phyloP scores from a whole-genome alignment of 2,888 invertebrate genomes.

The Hartigia nigra region DNA sequence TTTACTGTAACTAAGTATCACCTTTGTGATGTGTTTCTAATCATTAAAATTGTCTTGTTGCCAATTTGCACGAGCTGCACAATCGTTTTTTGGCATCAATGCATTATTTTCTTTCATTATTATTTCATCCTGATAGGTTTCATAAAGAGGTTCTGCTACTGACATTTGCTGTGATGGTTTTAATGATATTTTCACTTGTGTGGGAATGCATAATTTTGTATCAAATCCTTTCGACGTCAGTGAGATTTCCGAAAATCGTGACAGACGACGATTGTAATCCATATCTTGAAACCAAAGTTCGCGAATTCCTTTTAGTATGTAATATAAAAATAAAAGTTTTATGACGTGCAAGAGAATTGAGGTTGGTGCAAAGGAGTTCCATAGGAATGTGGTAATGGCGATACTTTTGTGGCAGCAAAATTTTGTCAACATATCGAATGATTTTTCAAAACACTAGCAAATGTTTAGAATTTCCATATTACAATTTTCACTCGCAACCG shows the following conservation, averaged over 20 bases:
- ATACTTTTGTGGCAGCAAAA: conserved; percentile 13
- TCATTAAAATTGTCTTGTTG: not conserved
- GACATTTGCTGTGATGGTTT: not conserved
- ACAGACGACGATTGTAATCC: conserved; percentile 9
- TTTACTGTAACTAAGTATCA: not conserved
- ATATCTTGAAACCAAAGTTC: conserved; percentile 46
- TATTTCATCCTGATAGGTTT: not conserved
- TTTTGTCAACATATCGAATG: conserved; percentile 30
- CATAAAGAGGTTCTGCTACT: not conserved
- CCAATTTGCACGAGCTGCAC: not conserved
- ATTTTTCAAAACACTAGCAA: not conserved
- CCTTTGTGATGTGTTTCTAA: not conserved
- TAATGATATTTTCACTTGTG: not conserved
- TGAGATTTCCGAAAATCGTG: not conserved
- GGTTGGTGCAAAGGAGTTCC: conserved; percentile 36
- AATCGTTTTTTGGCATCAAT: not conserved
- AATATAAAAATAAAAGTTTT: conserved; percentile 39
- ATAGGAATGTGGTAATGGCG: conserved; percentile 24
- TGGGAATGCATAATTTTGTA: not conserved
- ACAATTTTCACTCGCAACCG: not conserved
- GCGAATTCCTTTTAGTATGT: conserved; percentile 40
- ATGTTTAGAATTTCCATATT: not conserved
- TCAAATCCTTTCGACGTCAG: not conserved
- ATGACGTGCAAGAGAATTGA: conserved; percentile 33
- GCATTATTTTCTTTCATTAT: not conserved